phyloP scores from a whole-genome alignment of 92 coral and sea anemone genomes.

The Virgularia gustaviana region DNA sequence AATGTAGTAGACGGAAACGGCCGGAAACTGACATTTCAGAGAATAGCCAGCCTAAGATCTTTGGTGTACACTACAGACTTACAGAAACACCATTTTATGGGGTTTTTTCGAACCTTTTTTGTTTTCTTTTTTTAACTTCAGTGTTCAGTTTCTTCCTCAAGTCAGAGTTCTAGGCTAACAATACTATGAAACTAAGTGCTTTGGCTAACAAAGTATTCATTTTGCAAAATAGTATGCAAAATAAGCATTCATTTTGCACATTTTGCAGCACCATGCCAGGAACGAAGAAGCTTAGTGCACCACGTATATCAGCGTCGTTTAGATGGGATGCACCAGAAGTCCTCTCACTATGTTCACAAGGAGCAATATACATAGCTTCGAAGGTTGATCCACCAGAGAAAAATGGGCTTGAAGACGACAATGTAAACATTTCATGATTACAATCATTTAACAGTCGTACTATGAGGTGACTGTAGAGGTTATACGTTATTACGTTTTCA shows the following conservation, averaged over 20 bases:
- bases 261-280: slow-evolving; percentile 38
- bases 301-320: slow-evolving; percentile 35
- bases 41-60: too few relatives aligned
- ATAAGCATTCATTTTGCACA: not conserved
- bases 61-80: too few relatives aligned
- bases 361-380: slow-evolving; percentile 36
- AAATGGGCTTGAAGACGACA: slow-evolving; percentile 1
- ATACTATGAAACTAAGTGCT: not conserved
- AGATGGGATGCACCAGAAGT: slow-evolving; percentile 46
- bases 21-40: too few relatives aligned
- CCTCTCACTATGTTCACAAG: slow-evolving; percentile 37
- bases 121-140: too few relatives aligned
- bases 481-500: not conserved
- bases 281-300: slow-evolving; percentile 35
- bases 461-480: too few relatives aligned
- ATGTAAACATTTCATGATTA: too few relatives aligned
- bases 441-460: too few relatives aligned
- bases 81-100: too few relatives aligned
- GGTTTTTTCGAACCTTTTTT: too few relatives aligned
- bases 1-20: too few relatives aligned
- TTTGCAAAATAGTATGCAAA: not conserved
- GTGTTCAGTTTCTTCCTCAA: too few relatives aligned
- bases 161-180: too few relatives aligned
- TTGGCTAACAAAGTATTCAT: not conserved
- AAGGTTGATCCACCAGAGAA: not conserved